Evolutionary conservation across 2,113 vertebrate species (phyloP).

Genomic region (Cryptoleucopteryx plumbea): DNA sequence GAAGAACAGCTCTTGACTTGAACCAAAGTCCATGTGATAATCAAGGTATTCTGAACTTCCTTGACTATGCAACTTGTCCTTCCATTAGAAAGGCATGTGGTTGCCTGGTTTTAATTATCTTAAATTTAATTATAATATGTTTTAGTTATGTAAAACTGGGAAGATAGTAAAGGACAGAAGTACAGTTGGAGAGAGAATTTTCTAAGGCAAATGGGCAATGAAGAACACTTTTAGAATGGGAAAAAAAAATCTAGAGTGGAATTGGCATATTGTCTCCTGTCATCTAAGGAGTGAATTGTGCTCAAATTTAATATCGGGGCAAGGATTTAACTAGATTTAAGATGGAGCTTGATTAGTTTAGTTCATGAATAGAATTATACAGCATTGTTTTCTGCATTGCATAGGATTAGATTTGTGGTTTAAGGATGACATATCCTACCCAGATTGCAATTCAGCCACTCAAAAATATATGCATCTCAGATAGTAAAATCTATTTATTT

Average conservation of each 20-base stretch:
- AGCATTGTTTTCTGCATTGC: neutral
- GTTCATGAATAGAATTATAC: neutral
- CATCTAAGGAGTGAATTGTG: neutral
- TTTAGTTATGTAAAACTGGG: neutral
- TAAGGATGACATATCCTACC: neutral
- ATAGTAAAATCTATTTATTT: neutral
- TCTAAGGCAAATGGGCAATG: neutral
- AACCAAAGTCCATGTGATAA: neutral
- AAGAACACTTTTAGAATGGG: neutral
- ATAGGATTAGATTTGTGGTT: neutral
- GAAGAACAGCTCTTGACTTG: neutral
- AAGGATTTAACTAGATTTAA: neutral
- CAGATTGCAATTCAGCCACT: neutral
- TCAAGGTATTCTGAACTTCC: neutral
- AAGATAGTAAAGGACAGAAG: neutral
- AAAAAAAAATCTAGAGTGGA: neutral
- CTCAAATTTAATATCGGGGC: neutral
- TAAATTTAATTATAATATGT: neutral
- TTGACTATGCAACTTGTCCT: neutral
- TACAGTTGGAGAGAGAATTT: neutral
- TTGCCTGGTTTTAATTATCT: neutral
- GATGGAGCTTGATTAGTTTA: neutral
- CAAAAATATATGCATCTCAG: neutral
- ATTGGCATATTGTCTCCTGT: neutral
- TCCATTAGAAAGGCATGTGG: neutral